Percentiles rank a stretch among this genome's conserved stretches.
Conservation (phyloP, 35 echinoderm and acorn worm species). For the Ophioderma brevispina region DNA sequence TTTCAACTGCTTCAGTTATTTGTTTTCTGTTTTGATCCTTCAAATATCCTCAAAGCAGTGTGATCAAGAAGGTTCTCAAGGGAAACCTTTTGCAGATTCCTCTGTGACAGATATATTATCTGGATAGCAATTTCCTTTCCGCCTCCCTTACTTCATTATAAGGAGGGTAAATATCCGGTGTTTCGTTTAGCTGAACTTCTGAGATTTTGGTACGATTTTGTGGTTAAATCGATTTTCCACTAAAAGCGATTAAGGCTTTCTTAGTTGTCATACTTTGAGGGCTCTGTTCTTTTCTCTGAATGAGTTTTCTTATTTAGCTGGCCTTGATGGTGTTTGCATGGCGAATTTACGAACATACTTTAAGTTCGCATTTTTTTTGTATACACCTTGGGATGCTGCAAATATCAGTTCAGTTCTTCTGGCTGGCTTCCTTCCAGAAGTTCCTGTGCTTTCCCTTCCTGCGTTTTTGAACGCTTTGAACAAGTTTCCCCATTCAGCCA, state of each 20-base stretch:
- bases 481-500: too few species aligned
- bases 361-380: conserved; percentile 40
- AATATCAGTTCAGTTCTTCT: conserved; percentile 56
- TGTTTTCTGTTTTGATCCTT: conserved; percentile 34
- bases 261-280: conserved; percentile 28
- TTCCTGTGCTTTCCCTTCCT: too few species aligned
- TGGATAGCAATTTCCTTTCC: conserved; percentile 24
- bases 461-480: too few species aligned
- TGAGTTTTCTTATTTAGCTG: conserved; percentile 56
- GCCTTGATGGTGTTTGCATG: conserved; percentile 41
- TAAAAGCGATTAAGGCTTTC: conserved; percentile 48
- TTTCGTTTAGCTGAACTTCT: conserved; percentile 26
- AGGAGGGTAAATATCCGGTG: conserved; percentile 35
- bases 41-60: conserved; percentile 47
- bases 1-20: conserved; percentile 32
- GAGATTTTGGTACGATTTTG: conserved; percentile 36
- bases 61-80: conserved; percentile 58
- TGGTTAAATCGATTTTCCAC: conserved; percentile 50
- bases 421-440: conserved; percentile 35
- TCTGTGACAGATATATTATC: conserved; percentile 27
- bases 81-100: conserved; percentile 50
- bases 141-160: conserved; percentile 63
- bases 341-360: conserved; percentile 63
- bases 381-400: conserved; percentile 55
- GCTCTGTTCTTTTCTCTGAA: background rate